Percentiles rank a stretch among this genome's conserved stretches.
Evolutionary conservation across 2,113 vertebrate species (phyloP).

Genomic region (Zosterops pallidus): DNA sequence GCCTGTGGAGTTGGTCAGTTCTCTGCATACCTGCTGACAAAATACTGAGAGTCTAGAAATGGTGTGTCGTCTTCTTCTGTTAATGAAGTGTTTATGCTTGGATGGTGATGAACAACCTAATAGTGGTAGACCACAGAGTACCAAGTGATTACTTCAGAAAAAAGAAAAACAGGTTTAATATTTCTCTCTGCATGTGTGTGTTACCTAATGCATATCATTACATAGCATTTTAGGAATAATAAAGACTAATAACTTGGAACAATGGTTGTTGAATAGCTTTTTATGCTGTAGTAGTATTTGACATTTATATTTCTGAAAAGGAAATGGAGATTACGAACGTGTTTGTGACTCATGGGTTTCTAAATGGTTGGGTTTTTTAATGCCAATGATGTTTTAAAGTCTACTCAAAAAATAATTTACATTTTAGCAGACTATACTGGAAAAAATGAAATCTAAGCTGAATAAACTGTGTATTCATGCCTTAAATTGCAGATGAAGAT

Average conservation of each 20-base stretch:
- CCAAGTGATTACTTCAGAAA: neutral
- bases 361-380: neutral
- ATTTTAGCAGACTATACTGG: neutral
- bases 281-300: neutral
- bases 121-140: neutral
- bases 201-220: neutral
- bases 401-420: neutral
- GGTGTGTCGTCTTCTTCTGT: neutral
- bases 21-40: neutral
- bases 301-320: neutral
- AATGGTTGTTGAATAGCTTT: neutral
- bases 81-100: constrained; percentile 17
- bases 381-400: neutral
- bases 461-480: neutral
- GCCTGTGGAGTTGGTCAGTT: neutral
- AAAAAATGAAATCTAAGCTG: neutral
- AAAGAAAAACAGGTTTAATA: neutral
- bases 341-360: neutral
- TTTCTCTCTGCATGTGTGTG: neutral
- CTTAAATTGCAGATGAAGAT: neutral
- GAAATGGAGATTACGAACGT: neutral
- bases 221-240: neutral
- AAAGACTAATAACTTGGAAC: neutral
- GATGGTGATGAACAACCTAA: neutral
- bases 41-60: neutral